A percentile compares a stretch with the other conserved stretches of the same genome.
Conservation (phyloP, 2,888 invertebrate genomes). For the Ametastegia equiseti region DNA sequence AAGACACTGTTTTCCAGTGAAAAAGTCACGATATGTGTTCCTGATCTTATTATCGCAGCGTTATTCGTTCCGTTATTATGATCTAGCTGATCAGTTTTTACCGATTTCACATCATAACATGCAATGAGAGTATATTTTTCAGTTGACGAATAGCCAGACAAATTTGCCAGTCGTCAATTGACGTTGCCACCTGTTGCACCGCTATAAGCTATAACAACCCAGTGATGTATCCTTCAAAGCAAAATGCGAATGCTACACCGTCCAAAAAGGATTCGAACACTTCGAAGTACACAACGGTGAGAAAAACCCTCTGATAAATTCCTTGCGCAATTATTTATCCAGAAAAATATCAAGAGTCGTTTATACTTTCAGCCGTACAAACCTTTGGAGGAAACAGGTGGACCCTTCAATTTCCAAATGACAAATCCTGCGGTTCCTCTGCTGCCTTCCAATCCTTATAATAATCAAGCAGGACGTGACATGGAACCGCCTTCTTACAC, state of each 20-base stretch:
- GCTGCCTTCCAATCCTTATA: not conserved
- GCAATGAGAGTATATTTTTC: conserved; percentile 6
- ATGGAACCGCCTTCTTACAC: conserved; percentile 37
- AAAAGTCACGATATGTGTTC: no score
- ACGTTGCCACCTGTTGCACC: conserved; percentile 40
- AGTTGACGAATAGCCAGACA: conserved; percentile 30
- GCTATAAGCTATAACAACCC: not conserved
- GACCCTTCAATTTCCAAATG: not conserved
- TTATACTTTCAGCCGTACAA: not conserved
- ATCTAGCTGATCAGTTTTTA: not conserved
- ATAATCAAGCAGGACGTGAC: not conserved
- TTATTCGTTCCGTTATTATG: no score
- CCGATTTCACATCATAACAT: not conserved
- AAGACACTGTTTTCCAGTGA: no score
- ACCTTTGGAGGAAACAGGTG: not conserved
- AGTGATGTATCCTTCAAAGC: conserved; percentile 27
- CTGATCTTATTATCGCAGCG: no score
- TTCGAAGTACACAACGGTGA: not conserved
- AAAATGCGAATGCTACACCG: not conserved
- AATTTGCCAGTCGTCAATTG: conserved; percentile 20
- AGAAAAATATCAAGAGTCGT: not conserved
- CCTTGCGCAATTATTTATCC: no score
- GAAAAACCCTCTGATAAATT: not conserved
- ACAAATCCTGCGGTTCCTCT: conserved; percentile 23
- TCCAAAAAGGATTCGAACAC: not conserved